Evolutionary conservation across 2,113 vertebrate genomes (phyloP), one percentile per base, ranked within the genome.

Genomic region (Nansenia antarctica): DNA sequence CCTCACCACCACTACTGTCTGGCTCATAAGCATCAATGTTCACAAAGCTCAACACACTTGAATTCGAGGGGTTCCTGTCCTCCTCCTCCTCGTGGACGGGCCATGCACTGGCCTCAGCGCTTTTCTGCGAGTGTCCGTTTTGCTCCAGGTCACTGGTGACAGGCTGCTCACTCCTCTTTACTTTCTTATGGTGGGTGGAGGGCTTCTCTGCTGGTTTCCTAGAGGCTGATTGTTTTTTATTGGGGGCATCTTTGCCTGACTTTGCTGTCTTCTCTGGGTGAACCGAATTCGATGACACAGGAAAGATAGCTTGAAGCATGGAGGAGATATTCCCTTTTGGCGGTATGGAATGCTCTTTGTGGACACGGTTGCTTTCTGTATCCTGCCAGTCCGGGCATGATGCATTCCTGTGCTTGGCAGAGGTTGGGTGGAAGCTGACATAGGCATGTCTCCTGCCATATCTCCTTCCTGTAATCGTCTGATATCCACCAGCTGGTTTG

Each of bases 1-100:
- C 88, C 53, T 94, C 90, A 74, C 80, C 85, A 5, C 68, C 85
- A 58, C 85, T 92, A 69, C 88, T 87, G 61, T 90, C 90, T 76
- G 89, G 85, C 72, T 92, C 80, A 3, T 84, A 86, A 73, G 88
- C 92, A 66, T 92, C 90, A 69, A 86, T 86, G 31, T 82, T 91
- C 73, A 90, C 88, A 80, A 91, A 80, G 42, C 83, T 66, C 82
- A 90, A 81, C 73, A 82, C 81, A 61, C 85, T 89, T n/a, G 86
- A 79, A 62, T 73, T 62, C 9, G 57, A 42, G 2, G 34, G 30
- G 18, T 45, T 35, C 30, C 45, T 12, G 11, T 65, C 62, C 20
- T 71, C 59, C 4, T n/a, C n/a, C n/a, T 59, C 39, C 59, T 59
- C 42, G 15, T 6, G 1, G 12, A 63, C 6, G 0, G 70, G 70